Percentiles rank a stretch among this genome's conserved stretches.
phyloP scores from a whole-genome alignment of 2,113 vertebrate species.

The Nothoprocta perdicaria region DNA sequence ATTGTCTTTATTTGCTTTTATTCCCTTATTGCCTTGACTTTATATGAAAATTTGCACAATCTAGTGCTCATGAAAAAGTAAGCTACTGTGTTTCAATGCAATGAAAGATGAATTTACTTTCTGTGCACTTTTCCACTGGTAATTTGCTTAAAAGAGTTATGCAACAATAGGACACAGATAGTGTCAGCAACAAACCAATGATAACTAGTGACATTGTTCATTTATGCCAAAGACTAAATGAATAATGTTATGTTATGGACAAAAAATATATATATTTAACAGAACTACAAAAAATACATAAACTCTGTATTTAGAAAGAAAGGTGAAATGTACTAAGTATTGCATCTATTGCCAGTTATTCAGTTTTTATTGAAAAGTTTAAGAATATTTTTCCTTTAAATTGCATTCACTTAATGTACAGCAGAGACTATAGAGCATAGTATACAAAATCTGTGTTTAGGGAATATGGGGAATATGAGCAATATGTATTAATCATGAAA shows the following conservation, averaged over 20 bases:
- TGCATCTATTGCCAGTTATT: background rate
- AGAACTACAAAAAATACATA: background rate
- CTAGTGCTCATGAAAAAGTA: conserved; percentile 11
- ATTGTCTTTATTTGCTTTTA: conserved; percentile 69
- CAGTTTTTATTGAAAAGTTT: conserved; percentile 33
- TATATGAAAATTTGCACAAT: conserved; percentile 41
- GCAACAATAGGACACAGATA: background rate
- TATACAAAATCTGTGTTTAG: conserved; percentile 60
- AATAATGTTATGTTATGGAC: background rate
- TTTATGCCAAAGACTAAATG: background rate
- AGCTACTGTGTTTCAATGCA: background rate
- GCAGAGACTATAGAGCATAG: conserved; percentile 12
- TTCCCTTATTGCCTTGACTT: conserved; percentile 45
- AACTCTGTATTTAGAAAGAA: background rate
- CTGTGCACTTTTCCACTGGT: background rate
- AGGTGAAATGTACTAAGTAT: background rate
- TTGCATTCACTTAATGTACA: conserved; percentile 22
- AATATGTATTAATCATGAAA: conserved; percentile 45
- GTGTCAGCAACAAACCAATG: background rate
- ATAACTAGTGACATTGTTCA: conserved; percentile 20
- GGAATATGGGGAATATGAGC: conserved; percentile 65
- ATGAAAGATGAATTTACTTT: conserved; percentile 42
- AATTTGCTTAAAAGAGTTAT: background rate
- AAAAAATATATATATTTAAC: background rate
- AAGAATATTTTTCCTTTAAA: conserved; percentile 58